A percentile compares a stretch with the other conserved stretches of the same genome.
These are phyloP conservation scores for Gadus chalcogrammus DNA, from an alignment of 2,113 vertebrate genomes.

Conservation along the genomic window DNA sequence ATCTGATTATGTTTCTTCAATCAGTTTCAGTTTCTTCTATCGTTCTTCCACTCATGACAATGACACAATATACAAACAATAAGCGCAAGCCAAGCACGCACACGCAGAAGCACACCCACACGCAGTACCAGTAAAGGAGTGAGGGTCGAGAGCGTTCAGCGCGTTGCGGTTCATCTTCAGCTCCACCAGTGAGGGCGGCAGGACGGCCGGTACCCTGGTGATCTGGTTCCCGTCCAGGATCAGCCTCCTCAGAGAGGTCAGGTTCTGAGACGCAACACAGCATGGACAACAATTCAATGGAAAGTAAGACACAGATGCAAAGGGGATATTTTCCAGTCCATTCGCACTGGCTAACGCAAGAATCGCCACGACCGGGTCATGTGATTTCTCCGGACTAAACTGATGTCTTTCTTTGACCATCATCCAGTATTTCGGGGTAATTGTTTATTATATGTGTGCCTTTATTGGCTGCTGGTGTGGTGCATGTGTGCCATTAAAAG, in stretches of 20 bases:
- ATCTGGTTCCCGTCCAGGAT: slow-evolving; percentile 74
- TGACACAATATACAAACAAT: no score
- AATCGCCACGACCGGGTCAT: slow-evolving; percentile 17
- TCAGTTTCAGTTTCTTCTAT: no score
- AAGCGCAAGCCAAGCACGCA: background rate
- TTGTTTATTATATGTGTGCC: slow-evolving; percentile 36
- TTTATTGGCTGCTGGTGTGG: slow-evolving; percentile 35
- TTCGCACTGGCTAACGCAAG: background rate
- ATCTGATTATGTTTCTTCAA: no score
- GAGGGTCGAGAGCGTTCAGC: slow-evolving; percentile 54
- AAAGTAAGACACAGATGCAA: background rate
- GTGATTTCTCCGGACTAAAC: slow-evolving; percentile 35
- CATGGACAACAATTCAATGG: slow-evolving; percentile 14
- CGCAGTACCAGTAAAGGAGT: slow-evolving; percentile 68
- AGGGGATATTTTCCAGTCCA: slow-evolving; percentile 27
- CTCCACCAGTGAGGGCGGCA: slow-evolving; percentile 73
- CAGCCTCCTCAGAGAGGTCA: slow-evolving; percentile 67
- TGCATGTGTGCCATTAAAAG: slow-evolving; percentile 45
- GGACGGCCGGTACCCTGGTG: slow-evolving; percentile 56
- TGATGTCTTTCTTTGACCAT: slow-evolving; percentile 38
- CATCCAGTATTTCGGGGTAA: slow-evolving; percentile 50
- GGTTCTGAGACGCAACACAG: slow-evolving; percentile 39
- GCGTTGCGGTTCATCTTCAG: slow-evolving; percentile 74
- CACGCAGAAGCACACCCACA: background rate
- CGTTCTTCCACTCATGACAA: no score